A percentile compares a stretch with the other conserved stretches of the same genome.
Conservation (phyloP, 2,888 invertebrate genomes). For the Lasius platythorax region DNA sequence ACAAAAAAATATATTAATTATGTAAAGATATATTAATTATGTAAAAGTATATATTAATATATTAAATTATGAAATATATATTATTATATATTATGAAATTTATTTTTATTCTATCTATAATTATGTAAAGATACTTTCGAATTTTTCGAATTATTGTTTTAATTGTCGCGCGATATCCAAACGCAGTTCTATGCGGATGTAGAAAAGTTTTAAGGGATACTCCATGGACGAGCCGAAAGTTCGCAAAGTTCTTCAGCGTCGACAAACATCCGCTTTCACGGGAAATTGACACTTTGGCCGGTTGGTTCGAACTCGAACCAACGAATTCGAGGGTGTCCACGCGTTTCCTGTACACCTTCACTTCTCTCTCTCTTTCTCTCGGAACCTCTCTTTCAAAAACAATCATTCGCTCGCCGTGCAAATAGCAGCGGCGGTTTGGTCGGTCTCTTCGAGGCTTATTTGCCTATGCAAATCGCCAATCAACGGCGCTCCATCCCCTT, state of each 20-base stretch:
- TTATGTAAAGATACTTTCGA: background rate
- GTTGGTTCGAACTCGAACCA: conserved; percentile 30
- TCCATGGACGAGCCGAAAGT: background rate
- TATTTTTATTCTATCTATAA: background rate
- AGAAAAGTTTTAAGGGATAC: background rate
- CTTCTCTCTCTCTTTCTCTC: background rate
- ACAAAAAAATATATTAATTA: background rate
- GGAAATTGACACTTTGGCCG: conserved; percentile 58
- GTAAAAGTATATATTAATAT: no score
- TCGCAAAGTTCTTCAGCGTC: background rate
- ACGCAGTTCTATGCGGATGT: background rate
- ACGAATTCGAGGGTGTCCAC: conserved; percentile 61
- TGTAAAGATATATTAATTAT: no score
- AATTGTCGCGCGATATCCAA: background rate
- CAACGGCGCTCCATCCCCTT: conserved; percentile 71
- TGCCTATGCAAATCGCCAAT: conserved; percentile 85
- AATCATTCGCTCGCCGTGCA: conserved; percentile 78
- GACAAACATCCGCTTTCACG: conserved; percentile 27
- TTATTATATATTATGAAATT: background rate
- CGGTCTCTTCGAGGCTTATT: conserved; percentile 78
- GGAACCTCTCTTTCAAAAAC: conserved; percentile 75
- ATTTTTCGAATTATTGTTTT: background rate
- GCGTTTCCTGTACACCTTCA: conserved; percentile 62
- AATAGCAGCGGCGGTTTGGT: conserved; percentile 75
- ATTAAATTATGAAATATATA: no score